Conservation (phyloP, 1,140 invertebrate species). For the Drosophila asahinai region DNA sequence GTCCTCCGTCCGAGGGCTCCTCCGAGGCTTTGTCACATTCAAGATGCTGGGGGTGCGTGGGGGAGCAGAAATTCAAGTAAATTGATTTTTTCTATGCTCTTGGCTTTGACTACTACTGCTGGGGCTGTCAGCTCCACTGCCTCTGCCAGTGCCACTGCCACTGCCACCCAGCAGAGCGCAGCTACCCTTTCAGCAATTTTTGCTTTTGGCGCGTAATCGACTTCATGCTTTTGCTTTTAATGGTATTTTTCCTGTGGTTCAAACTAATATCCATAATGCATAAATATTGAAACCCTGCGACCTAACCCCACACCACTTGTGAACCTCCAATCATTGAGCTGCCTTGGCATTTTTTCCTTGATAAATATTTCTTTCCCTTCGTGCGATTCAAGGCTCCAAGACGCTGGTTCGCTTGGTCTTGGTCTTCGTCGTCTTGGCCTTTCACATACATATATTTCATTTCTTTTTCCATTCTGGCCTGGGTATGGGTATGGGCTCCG, state of each 20-base stretch:
- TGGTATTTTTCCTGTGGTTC: slow-evolving; percentile 83
- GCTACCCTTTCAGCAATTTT: slow-evolving; percentile 62
- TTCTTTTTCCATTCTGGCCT: slow-evolving; percentile 19
- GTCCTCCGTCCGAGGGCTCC: slow-evolving; percentile 1
- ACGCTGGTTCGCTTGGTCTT: slow-evolving; percentile 20
- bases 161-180: background rate
- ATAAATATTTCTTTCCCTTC: slow-evolving; percentile 57
- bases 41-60: slow-evolving; percentile 59
- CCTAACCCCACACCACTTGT: slow-evolving; percentile 47
- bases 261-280: slow-evolving; percentile 84
- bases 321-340: slow-evolving; percentile 59
- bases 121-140: slow-evolving; percentile 61
- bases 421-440: slow-evolving; percentile 29
- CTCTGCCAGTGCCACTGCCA: too few species aligned
- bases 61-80: slow-evolving; percentile 77
- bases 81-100: slow-evolving; percentile 73
- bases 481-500: background rate
- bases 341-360: slow-evolving; percentile 74
- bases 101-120: slow-evolving; percentile 60
- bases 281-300: slow-evolving; percentile 78
- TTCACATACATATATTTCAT: slow-evolving; percentile 32
- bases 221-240: slow-evolving; percentile 83
- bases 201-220: slow-evolving; percentile 83
- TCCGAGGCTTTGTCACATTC: slow-evolving; percentile 72
- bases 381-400: slow-evolving; percentile 49